A percentile compares a stretch with the other conserved stretches of the same genome.
phyloP scores from a whole-genome alignment of 2,888 invertebrate genomes.

The Ariolimax columbianus region DNA sequence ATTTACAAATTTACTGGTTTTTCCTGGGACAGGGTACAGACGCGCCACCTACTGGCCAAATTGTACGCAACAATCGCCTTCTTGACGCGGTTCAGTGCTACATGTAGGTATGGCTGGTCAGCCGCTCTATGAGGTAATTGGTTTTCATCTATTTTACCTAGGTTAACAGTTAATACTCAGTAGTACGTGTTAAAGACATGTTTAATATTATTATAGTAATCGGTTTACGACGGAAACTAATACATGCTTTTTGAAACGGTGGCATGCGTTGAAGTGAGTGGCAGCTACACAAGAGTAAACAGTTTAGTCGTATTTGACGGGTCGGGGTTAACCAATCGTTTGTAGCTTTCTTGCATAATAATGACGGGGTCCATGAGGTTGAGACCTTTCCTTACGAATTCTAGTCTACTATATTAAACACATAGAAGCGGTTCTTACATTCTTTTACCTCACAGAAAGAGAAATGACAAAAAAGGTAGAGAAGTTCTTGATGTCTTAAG shows the following conservation, averaged over 20 bases:
- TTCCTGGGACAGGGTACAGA: neutral
- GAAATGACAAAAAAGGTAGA: neutral
- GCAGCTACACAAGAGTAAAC: constrained; percentile 26
- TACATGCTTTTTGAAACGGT: neutral
- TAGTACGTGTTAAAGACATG: neutral
- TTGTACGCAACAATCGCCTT: constrained; percentile 3
- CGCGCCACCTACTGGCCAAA: constrained; percentile 39
- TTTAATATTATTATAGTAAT: neutral
- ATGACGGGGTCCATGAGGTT: constrained; percentile 39
- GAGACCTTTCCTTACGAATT: neutral
- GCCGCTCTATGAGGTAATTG: constrained; percentile 58
- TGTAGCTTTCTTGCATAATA: constrained; percentile 41
- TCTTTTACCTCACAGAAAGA: neutral
- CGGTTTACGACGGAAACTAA: neutral
- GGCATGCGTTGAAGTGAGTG: neutral
- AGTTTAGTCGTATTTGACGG: constrained; percentile 36
- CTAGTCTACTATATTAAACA: neutral
- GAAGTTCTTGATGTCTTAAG: neutral
- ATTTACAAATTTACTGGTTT: neutral
- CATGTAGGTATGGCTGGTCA: constrained; percentile 60
- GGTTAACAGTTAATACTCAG: neutral
- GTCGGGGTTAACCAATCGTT: constrained; percentile 46
- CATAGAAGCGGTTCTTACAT: neutral
- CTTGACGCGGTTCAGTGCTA: constrained; percentile 17
- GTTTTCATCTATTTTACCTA: neutral